Evolutionary conservation across 92 coral and sea anemone species (phyloP).

Genomic region (Phenganax marumi): DNA sequence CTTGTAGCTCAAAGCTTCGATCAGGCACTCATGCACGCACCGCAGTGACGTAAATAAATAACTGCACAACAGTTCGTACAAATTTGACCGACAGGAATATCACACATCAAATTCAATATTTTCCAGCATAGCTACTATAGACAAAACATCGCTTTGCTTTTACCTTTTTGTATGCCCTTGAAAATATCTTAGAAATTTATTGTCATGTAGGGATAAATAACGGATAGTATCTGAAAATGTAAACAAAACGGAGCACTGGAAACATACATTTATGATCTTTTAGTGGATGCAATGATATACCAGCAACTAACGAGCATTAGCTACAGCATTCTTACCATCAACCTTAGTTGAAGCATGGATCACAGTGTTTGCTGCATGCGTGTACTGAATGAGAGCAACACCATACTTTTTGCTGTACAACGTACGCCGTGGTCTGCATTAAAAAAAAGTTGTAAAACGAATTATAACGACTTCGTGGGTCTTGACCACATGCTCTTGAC

Average conservation of each 20-base stretch:
- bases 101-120: background rate
- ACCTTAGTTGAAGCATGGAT: constrained; percentile 98
- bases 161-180: constrained; percentile 98
- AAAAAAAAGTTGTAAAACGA: background rate
- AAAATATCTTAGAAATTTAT: constrained; percentile 93
- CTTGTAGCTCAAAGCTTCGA: too few species aligned
- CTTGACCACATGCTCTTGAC: too few species aligned
- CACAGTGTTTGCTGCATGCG: constrained; percentile 98
- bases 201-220: constrained; percentile 93
- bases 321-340: constrained; percentile 70
- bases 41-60: too few species aligned
- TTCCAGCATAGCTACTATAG: background rate
- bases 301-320: background rate
- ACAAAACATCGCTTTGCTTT: background rate
- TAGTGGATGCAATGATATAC: background rate
- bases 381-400: constrained; percentile 94
- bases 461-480: too few species aligned
- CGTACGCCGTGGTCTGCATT: constrained; percentile 82
- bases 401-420: constrained; percentile 97
- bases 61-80: too few species aligned
- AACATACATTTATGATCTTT: background rate
- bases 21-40: too few species aligned
- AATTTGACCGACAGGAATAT: too few species aligned
- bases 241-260: background rate
- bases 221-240: constrained; percentile 85